phyloP scores from a whole-genome alignment of 1,140 invertebrate species.

The Leptinotarsa texana region DNA sequence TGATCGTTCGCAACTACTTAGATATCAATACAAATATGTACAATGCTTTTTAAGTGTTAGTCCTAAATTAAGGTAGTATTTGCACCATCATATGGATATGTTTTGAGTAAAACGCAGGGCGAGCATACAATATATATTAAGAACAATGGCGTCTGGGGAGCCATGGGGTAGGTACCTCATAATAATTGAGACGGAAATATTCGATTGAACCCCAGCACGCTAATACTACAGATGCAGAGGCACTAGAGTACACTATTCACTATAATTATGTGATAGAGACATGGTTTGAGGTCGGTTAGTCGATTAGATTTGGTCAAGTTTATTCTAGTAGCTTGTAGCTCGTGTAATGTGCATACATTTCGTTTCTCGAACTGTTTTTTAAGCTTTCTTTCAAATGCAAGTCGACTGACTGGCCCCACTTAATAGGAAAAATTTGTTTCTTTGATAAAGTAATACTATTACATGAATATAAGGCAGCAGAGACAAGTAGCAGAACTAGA shows the following conservation, averaged over 20 bases:
- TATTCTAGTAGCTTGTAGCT: too few relatives aligned
- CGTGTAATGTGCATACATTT: too few relatives aligned
- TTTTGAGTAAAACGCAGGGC: slow-evolving; percentile 46
- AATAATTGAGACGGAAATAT: slow-evolving; percentile 21
- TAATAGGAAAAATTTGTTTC: slow-evolving; percentile 4
- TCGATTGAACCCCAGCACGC: slow-evolving; percentile 34
- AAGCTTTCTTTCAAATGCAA: background rate
- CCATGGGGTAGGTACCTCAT: background rate
- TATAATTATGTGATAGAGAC: slow-evolving; percentile 22
- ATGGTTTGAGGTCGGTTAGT: slow-evolving; percentile 1
- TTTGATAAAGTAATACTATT: slow-evolving; percentile 4
- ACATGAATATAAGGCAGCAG: slow-evolving; percentile 49
- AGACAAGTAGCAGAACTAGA: slow-evolving; percentile 49
- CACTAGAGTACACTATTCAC: slow-evolving; percentile 51
- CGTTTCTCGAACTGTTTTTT: background rate
- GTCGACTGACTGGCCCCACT: background rate
- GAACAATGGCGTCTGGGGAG: background rate
- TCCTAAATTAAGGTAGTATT: slow-evolving; percentile 40
- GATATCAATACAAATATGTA: slow-evolving; percentile 34
- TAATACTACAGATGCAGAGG: slow-evolving; percentile 52
- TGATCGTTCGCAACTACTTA: background rate
- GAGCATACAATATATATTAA: slow-evolving; percentile 22
- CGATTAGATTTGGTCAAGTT: background rate
- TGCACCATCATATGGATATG: slow-evolving; percentile 53
- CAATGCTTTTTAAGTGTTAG: slow-evolving; percentile 35